Conservation (phyloP, 1,140 invertebrate species). For the Hermatobates lingyangjiaoensis region DNA sequence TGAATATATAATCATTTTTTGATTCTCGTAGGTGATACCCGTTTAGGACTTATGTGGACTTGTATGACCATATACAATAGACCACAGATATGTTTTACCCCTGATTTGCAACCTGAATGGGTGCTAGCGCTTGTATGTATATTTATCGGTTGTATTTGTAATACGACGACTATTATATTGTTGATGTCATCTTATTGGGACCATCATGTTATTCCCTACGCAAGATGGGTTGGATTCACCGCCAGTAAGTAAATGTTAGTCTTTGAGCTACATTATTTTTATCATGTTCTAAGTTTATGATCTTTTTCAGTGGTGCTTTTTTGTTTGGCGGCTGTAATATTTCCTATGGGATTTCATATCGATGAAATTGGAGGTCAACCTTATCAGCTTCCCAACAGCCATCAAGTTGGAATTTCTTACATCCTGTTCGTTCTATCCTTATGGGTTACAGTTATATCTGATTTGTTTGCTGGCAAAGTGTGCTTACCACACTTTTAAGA, state of each 20-base stretch:
- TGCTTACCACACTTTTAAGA: conserved; percentile 86
- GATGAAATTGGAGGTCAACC: conserved; percentile 89
- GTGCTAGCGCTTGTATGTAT: conserved; percentile 75
- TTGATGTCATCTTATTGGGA: conserved; percentile 78
- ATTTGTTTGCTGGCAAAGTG: conserved; percentile 93
- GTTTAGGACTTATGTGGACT: conserved; percentile 80
- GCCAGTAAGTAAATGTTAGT: conserved; percentile 47
- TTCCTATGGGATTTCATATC: conserved; percentile 87
- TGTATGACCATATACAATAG: conserved; percentile 83
- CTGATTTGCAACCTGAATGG: conserved; percentile 76
- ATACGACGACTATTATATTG: conserved; percentile 76
- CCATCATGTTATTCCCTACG: conserved; percentile 73
- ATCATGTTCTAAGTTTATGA: neutral
- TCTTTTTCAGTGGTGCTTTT: conserved; percentile 76
- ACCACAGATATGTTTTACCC: conserved; percentile 69
- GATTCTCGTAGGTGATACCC: conserved; percentile 46
- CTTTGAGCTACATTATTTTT: neutral
- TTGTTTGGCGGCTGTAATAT: conserved; percentile 84
- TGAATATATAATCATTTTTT: conserved; percentile 1
- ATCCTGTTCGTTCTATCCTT: conserved; percentile 85
- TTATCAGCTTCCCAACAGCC: conserved; percentile 85
- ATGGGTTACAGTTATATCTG: conserved; percentile 91
- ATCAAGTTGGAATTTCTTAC: conserved; percentile 89
- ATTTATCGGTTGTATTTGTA: conserved; percentile 78
- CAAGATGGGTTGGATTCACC: conserved; percentile 85